Evolutionary conservation across 2,888 invertebrate genomes (phyloP), one percentile per base, ranked within the genome.

Genomic region (Mesorhabditis belari): DNA sequence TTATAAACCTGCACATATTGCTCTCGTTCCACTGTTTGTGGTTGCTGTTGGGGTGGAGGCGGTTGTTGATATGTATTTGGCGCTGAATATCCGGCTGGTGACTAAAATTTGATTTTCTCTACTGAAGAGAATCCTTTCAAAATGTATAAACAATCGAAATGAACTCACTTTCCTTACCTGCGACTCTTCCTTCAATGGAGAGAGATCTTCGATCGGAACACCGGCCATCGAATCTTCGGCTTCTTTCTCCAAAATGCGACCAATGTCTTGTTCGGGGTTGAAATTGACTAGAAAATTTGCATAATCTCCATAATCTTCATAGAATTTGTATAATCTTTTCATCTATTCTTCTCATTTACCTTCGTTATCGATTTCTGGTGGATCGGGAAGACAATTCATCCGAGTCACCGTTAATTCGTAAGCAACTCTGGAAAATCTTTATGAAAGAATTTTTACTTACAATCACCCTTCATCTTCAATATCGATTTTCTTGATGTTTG

Each of bases 311-410:
- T n/a, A n/a, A n/a, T 9, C 21, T 23, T 49, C 23, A 24, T 49
- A 49, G 17, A 19, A 5, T 28, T 17, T 44, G 25, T 12, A n/a
- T 19, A 9, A 44, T 6, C 12, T n/a, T 23, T 12, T 51, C 2
- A 27, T n/a, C 5, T 5, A 17, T 19, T 12, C 9, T 6, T 29
- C 5, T 23, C 5, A 51, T 55, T n/a, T 27, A 71, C 71, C 71
- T 28, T 75, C 73, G 60, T 76, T 75, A n/a, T 49, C 54, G 2
- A 60, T 59, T 61, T 77, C 77, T 19, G 65, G 60, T n/a, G 76
- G 76, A 59, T 77, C 74, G 23, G 77, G 77, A 19, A 77, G 70
- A 44, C 77, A 77, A 62, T 76, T 77, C 75, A 77, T 75, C 5
- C 77, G 63, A 21, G 71, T 73, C n/a, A 77, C 74, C 25, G 76